Evolutionary conservation across 2,113 vertebrate species (phyloP).

Genomic region (Crocuta crocuta): DNA sequence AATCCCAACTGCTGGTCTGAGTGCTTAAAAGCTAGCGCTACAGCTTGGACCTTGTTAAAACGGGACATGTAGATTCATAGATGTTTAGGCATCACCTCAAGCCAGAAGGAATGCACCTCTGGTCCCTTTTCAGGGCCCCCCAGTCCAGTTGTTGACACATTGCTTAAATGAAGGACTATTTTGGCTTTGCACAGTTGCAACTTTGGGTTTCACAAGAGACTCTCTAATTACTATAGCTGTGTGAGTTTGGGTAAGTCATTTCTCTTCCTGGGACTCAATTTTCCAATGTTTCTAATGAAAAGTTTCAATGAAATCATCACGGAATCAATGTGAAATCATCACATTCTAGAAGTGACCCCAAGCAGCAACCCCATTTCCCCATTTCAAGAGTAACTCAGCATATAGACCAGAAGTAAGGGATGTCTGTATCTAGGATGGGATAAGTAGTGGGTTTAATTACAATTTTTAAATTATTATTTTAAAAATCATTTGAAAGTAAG

Average conservation of each 20-base stretch:
- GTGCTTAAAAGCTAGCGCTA: background rate
- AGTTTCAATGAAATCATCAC: background rate
- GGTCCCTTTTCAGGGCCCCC: background rate
- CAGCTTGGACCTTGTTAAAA: background rate
- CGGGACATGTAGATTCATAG: background rate
- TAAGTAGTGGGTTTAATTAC: background rate
- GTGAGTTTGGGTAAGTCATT: background rate
- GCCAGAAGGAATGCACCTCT: too few relatives aligned
- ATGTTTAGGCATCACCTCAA: background rate
- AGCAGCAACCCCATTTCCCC: background rate
- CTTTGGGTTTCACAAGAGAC: background rate
- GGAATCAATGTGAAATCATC: background rate
- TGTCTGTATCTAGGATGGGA: background rate
- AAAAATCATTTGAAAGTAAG: background rate
- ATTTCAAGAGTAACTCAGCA: background rate
- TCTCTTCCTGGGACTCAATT: background rate
- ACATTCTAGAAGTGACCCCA: background rate
- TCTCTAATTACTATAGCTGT: background rate
- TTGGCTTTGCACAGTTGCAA: background rate
- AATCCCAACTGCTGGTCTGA: background rate
- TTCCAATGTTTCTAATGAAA: conserved; percentile 7
- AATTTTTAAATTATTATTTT: background rate
- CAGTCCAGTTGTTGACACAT: background rate
- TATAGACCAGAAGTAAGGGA: background rate
- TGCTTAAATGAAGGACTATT: background rate